phyloP scores from a whole-genome alignment of 2,113 vertebrate genomes.

The Pyxicephalus adspersus region DNA sequence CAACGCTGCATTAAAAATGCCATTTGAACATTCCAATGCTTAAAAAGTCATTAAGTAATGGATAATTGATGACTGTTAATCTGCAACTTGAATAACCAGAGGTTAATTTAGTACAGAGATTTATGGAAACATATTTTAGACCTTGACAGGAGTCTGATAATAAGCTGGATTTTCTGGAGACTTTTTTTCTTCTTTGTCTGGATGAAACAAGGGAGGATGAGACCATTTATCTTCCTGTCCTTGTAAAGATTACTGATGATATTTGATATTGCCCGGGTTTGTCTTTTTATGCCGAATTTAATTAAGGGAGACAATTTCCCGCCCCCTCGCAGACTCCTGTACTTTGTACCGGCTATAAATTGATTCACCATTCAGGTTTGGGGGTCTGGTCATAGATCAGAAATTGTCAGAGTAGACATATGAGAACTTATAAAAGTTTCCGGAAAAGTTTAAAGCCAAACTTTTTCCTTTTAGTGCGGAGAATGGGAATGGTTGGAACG shows the following conservation, averaged over 20 bases:
- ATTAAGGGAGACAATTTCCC: constrained; percentile 26
- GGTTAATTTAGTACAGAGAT: constrained; percentile 50
- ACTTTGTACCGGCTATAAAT: neutral
- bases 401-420: neutral
- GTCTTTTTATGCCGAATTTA: constrained; percentile 31
- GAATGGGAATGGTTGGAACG: no score
- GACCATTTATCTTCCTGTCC: constrained; percentile 4
- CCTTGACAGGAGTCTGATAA: constrained; percentile 43
- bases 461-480: no score
- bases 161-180: neutral
- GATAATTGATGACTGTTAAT: constrained; percentile 56
- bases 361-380: neutral
- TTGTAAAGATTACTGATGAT: constrained; percentile 5
- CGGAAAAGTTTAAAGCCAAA: no score
- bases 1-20: constrained; percentile 50
- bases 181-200: neutral
- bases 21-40: constrained; percentile 48
- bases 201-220: constrained; percentile 18
- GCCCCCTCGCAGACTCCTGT: neutral
- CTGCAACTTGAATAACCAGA: constrained; percentile 44
- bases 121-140: constrained; percentile 50
- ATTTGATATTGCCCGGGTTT: constrained; percentile 3
- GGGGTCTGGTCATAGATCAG: constrained; percentile 1
- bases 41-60: constrained; percentile 56
- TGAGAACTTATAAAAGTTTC: neutral